phyloP scores from a whole-genome alignment of 2,888 invertebrate genomes.

The Brachylomia viminalis region DNA sequence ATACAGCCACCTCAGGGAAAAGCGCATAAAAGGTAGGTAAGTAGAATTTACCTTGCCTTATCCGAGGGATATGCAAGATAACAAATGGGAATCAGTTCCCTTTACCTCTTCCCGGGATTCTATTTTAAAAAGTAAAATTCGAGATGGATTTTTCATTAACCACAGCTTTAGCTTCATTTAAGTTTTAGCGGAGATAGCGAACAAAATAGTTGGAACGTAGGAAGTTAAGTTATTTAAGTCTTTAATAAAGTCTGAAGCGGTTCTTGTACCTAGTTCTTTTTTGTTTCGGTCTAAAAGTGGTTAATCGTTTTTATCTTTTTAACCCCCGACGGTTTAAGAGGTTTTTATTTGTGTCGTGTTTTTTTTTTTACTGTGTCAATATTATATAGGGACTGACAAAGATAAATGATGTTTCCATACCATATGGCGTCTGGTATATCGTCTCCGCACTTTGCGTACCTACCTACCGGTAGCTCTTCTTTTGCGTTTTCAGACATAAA shows the following conservation, averaged over 20 bases:
- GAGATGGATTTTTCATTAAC: constrained; percentile 61
- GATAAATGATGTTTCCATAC: background rate
- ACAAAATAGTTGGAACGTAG: constrained; percentile 41
- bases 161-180: constrained; percentile 37
- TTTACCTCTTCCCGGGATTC: constrained; percentile 12
- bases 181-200: constrained; percentile 45
- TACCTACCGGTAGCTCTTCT: background rate
- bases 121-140: constrained; percentile 51
- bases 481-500: background rate
- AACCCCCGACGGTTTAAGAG: no score
- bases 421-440: background rate
- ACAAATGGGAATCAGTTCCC: constrained; percentile 46
- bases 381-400: background rate
- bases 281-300: background rate
- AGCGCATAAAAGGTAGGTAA: constrained; percentile 21
- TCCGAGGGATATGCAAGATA: constrained; percentile 53
- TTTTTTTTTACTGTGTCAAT: background rate
- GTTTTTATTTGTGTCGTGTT: no score
- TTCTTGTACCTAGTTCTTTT: background rate
- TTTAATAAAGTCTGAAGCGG: constrained; percentile 28
- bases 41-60: constrained; percentile 27
- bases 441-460: background rate
- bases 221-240: constrained; percentile 45
- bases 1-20: constrained; percentile 13
- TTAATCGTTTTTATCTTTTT: background rate